phyloP scores from a whole-genome alignment of 2,797 vertebrate species.

The Molothrus ater region DNA sequence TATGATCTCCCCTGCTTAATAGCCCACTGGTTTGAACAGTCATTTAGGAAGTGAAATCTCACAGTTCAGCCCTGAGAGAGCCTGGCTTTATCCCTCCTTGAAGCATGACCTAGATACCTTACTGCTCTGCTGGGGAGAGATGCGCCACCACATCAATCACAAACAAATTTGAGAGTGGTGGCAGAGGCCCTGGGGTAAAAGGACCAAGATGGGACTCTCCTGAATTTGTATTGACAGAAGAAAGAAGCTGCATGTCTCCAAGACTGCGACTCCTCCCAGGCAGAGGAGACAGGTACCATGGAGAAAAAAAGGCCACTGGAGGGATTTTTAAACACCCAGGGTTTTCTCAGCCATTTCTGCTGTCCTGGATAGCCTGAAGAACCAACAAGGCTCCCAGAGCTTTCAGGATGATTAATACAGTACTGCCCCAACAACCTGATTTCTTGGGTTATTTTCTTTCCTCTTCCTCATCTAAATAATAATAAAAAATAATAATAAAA shows the following conservation, averaged over 20 bases:
- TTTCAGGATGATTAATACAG: neutral
- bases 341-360: neutral
- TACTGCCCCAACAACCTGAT: neutral
- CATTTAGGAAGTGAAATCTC: constrained; percentile 57
- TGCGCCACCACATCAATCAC: neutral
- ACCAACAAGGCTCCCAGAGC: neutral
- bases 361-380: neutral
- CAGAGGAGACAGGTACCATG: neutral
- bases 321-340: neutral
- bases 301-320: neutral
- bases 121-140: neutral
- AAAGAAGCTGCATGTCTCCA: neutral
- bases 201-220: neutral
- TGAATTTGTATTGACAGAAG: neutral
- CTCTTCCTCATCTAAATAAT: neutral
- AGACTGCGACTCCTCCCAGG: neutral
- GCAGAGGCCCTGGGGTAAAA: neutral
- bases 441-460: neutral
- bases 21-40: constrained; percentile 40
- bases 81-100: constrained; percentile 24
- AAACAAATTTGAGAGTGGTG: neutral
- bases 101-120: constrained; percentile 51
- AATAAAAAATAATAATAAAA: too few relatives aligned
- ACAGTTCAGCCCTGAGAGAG: constrained; percentile 16
- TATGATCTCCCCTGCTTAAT: constrained; percentile 12